Evolutionary conservation across 2,888 invertebrate genomes (phyloP).

Genomic region (Tipula vernalis): DNA sequence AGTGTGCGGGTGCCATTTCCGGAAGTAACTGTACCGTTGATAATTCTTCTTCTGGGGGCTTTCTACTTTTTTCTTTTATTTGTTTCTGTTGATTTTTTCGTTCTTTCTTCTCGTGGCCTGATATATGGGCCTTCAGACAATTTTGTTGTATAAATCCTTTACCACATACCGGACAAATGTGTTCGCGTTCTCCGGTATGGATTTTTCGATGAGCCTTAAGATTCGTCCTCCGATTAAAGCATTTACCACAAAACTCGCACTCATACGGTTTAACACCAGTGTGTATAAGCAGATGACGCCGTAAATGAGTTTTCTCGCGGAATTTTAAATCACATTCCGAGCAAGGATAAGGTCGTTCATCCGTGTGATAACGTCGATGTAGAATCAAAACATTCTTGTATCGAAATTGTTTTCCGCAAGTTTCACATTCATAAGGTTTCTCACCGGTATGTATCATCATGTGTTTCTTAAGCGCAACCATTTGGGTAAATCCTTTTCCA

Average conservation of each 20-base stretch:
- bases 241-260: neutral
- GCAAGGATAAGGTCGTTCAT: neutral
- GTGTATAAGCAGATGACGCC: neutral
- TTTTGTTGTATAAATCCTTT: constrained; percentile 13
- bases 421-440: neutral
- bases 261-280: neutral
- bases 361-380: neutral
- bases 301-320: neutral
- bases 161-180: constrained; percentile 13
- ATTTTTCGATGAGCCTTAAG: constrained; percentile 13
- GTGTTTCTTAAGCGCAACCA: neutral
- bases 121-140: neutral
- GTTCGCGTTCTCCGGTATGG: constrained; percentile 15
- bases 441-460: constrained; percentile 8
- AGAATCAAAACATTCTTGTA: neutral
- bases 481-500: constrained; percentile 13
- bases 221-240: neutral
- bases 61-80: neutral
- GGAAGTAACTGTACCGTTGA: neutral
- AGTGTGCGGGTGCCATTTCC: neutral
- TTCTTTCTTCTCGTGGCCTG: neutral
- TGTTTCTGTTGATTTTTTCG: neutral
- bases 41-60: neutral
- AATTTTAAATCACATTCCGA: neutral
- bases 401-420: neutral